These are phyloP conservation scores for Sitobion miscanthi DNA, from an alignment of 1,140 invertebrate species.

Conservation along the genomic window DNA sequence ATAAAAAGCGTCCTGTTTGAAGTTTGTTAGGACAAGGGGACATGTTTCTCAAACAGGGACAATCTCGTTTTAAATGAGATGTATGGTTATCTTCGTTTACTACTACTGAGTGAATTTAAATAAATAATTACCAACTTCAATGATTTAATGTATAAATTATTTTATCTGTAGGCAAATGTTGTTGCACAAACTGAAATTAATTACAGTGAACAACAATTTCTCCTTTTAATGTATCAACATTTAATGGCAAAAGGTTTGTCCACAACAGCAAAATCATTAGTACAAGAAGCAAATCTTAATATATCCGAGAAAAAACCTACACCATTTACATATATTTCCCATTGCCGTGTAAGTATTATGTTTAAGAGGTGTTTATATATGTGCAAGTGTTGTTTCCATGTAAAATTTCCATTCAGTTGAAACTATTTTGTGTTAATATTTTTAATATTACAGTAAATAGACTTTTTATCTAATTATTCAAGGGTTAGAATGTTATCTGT, in stretches of 20 bases:
- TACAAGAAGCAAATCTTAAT: constrained; percentile 76
- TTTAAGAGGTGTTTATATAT: background rate
- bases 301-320: constrained; percentile 63
- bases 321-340: constrained; percentile 67
- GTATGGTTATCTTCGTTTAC: background rate
- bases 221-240: constrained; percentile 92
- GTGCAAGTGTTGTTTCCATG: background rate
- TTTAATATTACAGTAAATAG: background rate
- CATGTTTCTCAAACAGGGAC: too few relatives aligned
- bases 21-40: too few relatives aligned
- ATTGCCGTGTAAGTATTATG: constrained; percentile 58
- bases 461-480: background rate
- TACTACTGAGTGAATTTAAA: background rate
- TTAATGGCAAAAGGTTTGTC: constrained; percentile 77
- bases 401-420: background rate
- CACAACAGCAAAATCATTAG: constrained; percentile 75
- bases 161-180: constrained; percentile 77
- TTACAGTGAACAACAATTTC: constrained; percentile 90
- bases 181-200: constrained; percentile 94
- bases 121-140: background rate
- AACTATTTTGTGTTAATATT: background rate
- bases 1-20: too few relatives aligned
- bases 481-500: background rate
- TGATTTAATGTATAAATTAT: background rate
- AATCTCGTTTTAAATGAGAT: too few relatives aligned